Conservation (phyloP, 2,113 vertebrate genomes). For the Rhinichthys klamathensis region DNA sequence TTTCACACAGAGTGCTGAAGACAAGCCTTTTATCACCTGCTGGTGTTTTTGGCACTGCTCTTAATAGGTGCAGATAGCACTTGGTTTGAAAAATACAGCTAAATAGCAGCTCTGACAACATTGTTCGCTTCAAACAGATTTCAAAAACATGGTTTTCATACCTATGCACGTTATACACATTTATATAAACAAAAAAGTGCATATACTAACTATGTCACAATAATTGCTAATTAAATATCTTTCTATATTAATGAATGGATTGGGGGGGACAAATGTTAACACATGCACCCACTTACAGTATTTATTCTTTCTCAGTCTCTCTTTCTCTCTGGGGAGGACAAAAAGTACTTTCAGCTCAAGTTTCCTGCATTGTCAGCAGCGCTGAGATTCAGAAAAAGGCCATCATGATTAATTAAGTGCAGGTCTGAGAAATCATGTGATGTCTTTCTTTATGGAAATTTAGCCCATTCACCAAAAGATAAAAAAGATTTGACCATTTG, state of each 20-base stretch:
- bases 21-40: background rate
- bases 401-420: constrained; percentile 32
- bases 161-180: background rate
- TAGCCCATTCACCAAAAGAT: background rate
- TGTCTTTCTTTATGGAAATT: background rate
- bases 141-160: background rate
- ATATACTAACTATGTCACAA: too few relatives aligned
- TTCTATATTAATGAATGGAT: background rate
- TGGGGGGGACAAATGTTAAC: background rate
- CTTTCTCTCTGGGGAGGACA: constrained; percentile 15
- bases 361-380: constrained; percentile 36
- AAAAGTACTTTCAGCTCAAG: constrained; percentile 10
- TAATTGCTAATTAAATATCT: too few relatives aligned
- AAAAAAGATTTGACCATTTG: background rate
- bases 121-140: background rate
- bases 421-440: constrained; percentile 10
- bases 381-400: constrained; percentile 15
- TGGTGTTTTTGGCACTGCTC: background rate
- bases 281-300: background rate
- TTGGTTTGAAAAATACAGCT: constrained; percentile 10
- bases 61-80: constrained; percentile 7
- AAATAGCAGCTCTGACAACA: background rate
- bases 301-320: background rate
- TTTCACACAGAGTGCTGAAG: constrained; percentile 11
- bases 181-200: too few relatives aligned